phyloP scores from a whole-genome alignment of 2,888 invertebrate genomes.

The Caenorhabditis virilis region DNA sequence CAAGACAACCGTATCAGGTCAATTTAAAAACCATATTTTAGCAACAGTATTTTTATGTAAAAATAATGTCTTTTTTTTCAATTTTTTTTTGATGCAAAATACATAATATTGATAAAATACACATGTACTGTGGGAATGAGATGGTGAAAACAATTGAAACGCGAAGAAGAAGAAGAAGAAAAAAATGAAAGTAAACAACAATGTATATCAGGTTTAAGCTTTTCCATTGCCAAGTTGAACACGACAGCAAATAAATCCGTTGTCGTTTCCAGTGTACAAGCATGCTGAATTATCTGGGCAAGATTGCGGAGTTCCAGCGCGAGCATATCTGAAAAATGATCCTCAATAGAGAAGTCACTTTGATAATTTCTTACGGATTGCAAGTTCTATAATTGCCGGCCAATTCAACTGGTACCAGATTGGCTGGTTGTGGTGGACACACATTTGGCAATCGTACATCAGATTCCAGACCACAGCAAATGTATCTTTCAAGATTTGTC shows the following conservation, averaged over 20 bases:
- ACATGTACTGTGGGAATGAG: too few relatives aligned
- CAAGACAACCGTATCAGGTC: too few relatives aligned
- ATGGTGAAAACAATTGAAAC: too few relatives aligned
- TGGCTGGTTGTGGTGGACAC: conserved; percentile 67
- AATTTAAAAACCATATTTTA: too few relatives aligned
- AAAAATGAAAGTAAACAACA: too few relatives aligned
- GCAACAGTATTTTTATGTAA: too few relatives aligned
- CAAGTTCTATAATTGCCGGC: conserved; percentile 60
- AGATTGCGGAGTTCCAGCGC: conserved; percentile 64
- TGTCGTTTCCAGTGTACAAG: conserved; percentile 66
- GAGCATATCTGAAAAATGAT: conserved; percentile 55
- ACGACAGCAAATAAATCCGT: conserved; percentile 67
- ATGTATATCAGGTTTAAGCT: too few relatives aligned
- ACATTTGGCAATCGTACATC: conserved; percentile 67
- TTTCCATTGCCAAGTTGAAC: conserved; percentile 58
- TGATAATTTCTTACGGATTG: conserved; percentile 52
- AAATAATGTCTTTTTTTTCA: too few relatives aligned
- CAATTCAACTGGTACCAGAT: conserved; percentile 65
- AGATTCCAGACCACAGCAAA: conserved; percentile 66
- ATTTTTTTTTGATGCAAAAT: too few relatives aligned
- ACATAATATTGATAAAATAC: too few relatives aligned
- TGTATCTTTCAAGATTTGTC: conserved; percentile 63
- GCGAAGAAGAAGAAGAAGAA: too few relatives aligned
- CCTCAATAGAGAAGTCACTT: too few relatives aligned
- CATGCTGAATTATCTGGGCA: conserved; percentile 64